Conservation (phyloP, 53 echinoderm and acorn worm genomes). For the Apostichopus leukothele region DNA sequence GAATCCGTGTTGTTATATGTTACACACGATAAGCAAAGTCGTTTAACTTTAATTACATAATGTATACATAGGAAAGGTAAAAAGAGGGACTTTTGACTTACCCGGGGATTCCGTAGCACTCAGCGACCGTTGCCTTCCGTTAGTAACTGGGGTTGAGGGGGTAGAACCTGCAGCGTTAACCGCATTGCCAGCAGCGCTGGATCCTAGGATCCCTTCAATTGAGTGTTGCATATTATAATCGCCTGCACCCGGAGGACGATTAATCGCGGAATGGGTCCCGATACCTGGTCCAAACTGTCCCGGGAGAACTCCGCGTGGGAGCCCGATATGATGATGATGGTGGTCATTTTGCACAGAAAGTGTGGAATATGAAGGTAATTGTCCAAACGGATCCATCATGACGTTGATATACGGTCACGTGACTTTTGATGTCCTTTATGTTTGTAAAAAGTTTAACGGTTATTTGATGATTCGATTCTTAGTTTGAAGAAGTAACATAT, state of each 20-base stretch:
- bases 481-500: too few species aligned
- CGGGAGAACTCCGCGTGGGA: constrained; percentile 61
- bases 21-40: too few species aligned
- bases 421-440: background rate
- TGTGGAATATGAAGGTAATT: constrained; percentile 28
- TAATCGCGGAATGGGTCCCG: constrained; percentile 50
- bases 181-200: constrained; percentile 49
- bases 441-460: too few species aligned
- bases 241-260: constrained; percentile 10
- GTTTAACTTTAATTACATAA: too few species aligned
- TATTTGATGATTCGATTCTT: too few species aligned
- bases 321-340: constrained; percentile 25
- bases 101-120: constrained; percentile 39
- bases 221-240: constrained; percentile 83
- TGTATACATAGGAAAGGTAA: too few species aligned
- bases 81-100: background rate
- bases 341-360: constrained; percentile 27
- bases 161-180: constrained; percentile 53
- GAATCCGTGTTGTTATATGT: too few species aligned
- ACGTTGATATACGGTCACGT: background rate
- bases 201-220: constrained; percentile 82
- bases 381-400: constrained; percentile 49
- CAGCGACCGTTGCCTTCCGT: constrained; percentile 30
- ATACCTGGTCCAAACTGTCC: constrained; percentile 54
- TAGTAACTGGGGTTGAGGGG: constrained; percentile 21